A percentile compares a stretch with the other conserved stretches of the same genome.
phyloP scores from a whole-genome alignment of 2,888 invertebrate species.

The Drosophila pegasa region DNA sequence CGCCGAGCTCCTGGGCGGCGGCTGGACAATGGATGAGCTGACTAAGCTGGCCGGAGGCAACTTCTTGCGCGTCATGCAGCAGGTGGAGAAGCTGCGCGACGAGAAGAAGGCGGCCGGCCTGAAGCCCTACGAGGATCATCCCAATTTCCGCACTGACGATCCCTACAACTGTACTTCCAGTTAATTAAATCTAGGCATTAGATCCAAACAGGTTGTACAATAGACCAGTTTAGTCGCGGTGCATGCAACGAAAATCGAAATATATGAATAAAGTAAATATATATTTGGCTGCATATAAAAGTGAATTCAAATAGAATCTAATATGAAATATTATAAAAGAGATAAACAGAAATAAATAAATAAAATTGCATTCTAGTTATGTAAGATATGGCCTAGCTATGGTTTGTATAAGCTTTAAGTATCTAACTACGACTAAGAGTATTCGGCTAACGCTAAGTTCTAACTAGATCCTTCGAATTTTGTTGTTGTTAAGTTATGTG shows the following conservation, averaged over 20 bases:
- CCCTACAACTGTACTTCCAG: slow-evolving; percentile 85
- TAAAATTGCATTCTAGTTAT: slow-evolving; percentile 39
- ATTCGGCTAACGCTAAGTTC: slow-evolving; percentile 37
- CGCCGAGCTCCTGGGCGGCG: slow-evolving; percentile 91
- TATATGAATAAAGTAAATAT: slow-evolving; percentile 1
- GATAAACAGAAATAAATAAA: not conserved
- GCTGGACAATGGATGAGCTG: slow-evolving; percentile 92
- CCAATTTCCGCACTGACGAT: slow-evolving; percentile 84
- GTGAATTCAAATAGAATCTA: not conserved
- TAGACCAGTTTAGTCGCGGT: slow-evolving; percentile 30
- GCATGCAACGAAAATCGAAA: slow-evolving; percentile 36
- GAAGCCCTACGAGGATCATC: slow-evolving; percentile 90
- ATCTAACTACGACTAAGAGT: slow-evolving; percentile 22
- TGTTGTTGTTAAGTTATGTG: slow-evolving; percentile 51
- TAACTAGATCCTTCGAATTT: slow-evolving; percentile 37
- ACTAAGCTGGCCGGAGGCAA: slow-evolving; percentile 92
- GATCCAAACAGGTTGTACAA: slow-evolving; percentile 64
- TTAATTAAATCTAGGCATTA: slow-evolving; percentile 81
- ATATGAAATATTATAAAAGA: slow-evolving; percentile 21
- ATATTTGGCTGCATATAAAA: slow-evolving; percentile 43
- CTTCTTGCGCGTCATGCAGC: slow-evolving; percentile 88
- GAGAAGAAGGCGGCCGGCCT: slow-evolving; percentile 90
- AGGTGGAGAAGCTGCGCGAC: slow-evolving; percentile 90
- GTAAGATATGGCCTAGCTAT: slow-evolving; percentile 58
- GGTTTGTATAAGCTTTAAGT: slow-evolving; percentile 71